Evolutionary conservation across 1,140 invertebrate genomes (phyloP).

Genomic region (Zaprionus tsacasi): DNA sequence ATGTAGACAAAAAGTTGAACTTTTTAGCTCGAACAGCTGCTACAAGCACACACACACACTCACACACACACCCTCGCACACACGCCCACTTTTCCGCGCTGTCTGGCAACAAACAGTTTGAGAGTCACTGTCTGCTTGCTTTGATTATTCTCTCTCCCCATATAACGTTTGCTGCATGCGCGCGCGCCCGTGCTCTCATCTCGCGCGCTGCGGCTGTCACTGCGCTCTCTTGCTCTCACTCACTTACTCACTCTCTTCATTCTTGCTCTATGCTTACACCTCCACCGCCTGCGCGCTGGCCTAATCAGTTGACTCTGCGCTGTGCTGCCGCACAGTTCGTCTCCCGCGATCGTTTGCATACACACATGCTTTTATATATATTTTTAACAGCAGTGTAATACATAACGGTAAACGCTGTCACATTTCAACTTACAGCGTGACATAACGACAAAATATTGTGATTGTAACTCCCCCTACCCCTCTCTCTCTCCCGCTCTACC

Average conservation of each 20-base stretch:
- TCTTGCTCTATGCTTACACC: background rate
- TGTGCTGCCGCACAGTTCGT: constrained; percentile 62
- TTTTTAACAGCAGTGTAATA: constrained; percentile 48
- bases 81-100: constrained; percentile 38
- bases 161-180: background rate
- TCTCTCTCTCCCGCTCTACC: background rate
- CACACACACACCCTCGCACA: background rate
- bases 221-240: background rate
- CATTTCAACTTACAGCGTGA: constrained; percentile 54
- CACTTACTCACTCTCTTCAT: background rate
- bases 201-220: background rate
- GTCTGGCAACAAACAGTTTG: constrained; percentile 52
- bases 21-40: constrained; percentile 9
- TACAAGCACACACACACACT: background rate
- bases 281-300: constrained; percentile 34
- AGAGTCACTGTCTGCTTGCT: constrained; percentile 17
- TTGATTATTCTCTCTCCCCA: background rate
- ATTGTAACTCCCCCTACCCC: constrained; percentile 51
- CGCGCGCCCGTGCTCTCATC: background rate
- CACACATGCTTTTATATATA: constrained; percentile 6
- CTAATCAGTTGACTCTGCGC: constrained; percentile 64
- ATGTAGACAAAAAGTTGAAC: constrained; percentile 37
- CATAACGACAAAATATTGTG: constrained; percentile 75
- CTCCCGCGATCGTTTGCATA: constrained; percentile 52
- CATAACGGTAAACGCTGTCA: constrained; percentile 48